phyloP scores from a whole-genome alignment of 1,140 invertebrate species.

The Heliconius hewitsoni region DNA sequence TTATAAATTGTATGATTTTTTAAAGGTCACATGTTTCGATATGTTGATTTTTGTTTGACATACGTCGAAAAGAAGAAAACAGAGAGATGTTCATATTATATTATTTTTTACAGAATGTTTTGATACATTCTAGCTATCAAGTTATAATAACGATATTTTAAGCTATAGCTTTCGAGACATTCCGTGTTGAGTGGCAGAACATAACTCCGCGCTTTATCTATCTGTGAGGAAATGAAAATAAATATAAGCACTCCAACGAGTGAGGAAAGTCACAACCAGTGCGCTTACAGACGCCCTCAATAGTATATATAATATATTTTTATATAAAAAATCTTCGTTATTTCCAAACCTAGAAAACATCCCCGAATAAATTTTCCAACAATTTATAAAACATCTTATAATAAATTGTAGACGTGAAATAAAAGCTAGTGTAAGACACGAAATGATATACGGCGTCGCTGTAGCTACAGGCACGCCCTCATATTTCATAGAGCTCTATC shows the following conservation, averaged over 20 bases:
- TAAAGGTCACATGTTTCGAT: neutral
- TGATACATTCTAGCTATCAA: too few species aligned
- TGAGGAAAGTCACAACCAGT: too few species aligned
- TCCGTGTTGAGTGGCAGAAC: neutral
- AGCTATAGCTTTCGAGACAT: neutral
- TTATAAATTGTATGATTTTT: neutral
- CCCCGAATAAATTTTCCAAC: neutral
- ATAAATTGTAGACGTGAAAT: slow-evolving; percentile 1
- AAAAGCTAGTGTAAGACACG: neutral
- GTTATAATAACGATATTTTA: neutral
- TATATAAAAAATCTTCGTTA: too few species aligned
- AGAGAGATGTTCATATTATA: neutral
- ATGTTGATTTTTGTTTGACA: neutral
- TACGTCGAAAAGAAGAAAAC: neutral
- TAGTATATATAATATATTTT: too few species aligned
- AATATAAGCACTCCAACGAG: too few species aligned
- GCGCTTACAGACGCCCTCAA: too few species aligned
- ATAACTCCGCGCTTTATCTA: neutral
- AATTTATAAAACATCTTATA: neutral
- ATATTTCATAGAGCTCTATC: slow-evolving; percentile 6
- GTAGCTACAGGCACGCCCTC: neutral
- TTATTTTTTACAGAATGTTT: too few species aligned
- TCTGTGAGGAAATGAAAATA: too few species aligned
- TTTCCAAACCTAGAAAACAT: neutral
- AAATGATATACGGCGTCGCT: neutral